Evolutionary conservation across 2,888 invertebrate species (phyloP).

Genomic region (Aplocera efformata): DNA sequence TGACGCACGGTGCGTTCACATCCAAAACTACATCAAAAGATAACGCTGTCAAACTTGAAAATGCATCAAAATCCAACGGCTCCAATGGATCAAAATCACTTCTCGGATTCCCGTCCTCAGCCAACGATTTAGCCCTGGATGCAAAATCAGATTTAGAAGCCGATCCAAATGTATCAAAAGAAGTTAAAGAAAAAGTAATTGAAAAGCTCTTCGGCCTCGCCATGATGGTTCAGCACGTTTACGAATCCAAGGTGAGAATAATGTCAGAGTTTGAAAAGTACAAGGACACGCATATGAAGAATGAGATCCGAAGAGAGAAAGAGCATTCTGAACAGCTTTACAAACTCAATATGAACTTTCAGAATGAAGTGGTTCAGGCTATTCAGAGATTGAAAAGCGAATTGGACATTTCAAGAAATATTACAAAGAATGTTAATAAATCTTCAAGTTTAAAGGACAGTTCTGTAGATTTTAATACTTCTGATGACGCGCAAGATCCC

Average conservation of each 20-base stretch:
- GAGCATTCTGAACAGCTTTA: constrained; percentile 72
- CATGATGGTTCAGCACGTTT: constrained; percentile 71
- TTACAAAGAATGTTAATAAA: constrained; percentile 44
- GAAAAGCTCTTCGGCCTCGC: constrained; percentile 65
- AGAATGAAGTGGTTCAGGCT: constrained; percentile 68
- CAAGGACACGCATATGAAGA: constrained; percentile 66
- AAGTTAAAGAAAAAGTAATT: constrained; percentile 69
- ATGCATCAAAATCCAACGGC: constrained; percentile 34
- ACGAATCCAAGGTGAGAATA: constrained; percentile 70
- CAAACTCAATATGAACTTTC: constrained; percentile 72
- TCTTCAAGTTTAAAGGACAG: constrained; percentile 40
- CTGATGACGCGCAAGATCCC: constrained; percentile 30
- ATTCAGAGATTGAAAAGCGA: constrained; percentile 69
- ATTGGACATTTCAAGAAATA: constrained; percentile 59
- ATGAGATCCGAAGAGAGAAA: constrained; percentile 63
- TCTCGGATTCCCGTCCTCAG: constrained; percentile 70
- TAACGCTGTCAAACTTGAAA: constrained; percentile 44
- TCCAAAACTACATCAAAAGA: constrained; percentile 51
- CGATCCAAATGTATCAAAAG: constrained; percentile 62
- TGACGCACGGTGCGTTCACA: constrained; percentile 69
- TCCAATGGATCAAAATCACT: constrained; percentile 55
- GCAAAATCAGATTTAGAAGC: constrained; percentile 74
- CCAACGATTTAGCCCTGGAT: constrained; percentile 68
- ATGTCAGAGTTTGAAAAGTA: constrained; percentile 71
- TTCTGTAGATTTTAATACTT: constrained; percentile 55